A percentile compares a stretch with the other conserved stretches of the same genome.
Conservation (phyloP, 2,113 vertebrate genomes). For the Oreochromis tanganicae region DNA sequence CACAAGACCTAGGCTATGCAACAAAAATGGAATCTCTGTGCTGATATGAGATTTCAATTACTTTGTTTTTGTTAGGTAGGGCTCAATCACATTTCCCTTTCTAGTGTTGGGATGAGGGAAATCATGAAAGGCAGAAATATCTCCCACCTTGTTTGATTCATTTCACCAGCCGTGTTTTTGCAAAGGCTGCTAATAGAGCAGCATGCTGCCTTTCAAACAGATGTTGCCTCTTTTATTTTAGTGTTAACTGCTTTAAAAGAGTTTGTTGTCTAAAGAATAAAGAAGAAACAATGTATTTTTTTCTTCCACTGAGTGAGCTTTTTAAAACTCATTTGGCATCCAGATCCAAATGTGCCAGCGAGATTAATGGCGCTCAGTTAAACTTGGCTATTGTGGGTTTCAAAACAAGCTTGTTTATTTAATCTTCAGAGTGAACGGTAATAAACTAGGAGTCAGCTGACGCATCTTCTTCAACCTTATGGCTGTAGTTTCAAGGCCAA, state of each 20-base stretch:
- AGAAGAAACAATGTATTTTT: background rate
- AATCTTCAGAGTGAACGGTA: background rate
- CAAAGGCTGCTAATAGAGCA: background rate
- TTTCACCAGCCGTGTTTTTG: background rate
- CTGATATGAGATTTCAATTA: constrained; percentile 30
- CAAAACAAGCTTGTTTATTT: constrained; percentile 1
- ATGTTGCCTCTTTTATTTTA: background rate
- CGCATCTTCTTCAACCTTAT: background rate
- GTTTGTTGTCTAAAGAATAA: background rate
- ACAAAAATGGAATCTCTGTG: constrained; percentile 10
- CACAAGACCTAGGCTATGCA: background rate
- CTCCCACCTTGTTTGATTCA: background rate
- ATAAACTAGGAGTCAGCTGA: background rate
- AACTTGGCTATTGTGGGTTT: background rate
- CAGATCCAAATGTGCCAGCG: constrained; percentile 1
- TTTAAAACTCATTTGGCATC: background rate
- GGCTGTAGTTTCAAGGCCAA: background rate
- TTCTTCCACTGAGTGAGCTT: background rate
- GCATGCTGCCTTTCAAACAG: background rate
- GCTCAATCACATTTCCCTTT: background rate
- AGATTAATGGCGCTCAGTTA: constrained; percentile 11
- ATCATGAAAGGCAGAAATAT: constrained; percentile 6
- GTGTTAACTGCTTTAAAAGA: background rate
- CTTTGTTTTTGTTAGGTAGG: constrained; percentile 5
- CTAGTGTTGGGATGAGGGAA: background rate